Evolutionary conservation across 2,888 invertebrate genomes (phyloP).

Genomic region (Andrena minutula): DNA sequence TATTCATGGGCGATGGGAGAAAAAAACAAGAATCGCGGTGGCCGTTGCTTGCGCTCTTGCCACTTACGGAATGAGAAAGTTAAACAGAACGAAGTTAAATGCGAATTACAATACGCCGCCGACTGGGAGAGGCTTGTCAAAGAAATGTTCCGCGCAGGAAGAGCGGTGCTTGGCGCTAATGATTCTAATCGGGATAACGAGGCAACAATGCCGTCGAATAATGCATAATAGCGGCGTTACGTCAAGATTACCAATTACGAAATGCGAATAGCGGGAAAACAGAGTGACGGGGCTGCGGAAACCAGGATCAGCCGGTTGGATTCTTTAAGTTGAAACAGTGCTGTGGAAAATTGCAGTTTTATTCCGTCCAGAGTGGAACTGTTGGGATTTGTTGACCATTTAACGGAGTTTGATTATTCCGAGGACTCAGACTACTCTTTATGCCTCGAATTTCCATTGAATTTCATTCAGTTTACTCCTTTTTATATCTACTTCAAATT

Average conservation of each 20-base stretch:
- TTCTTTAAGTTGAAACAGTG: background rate
- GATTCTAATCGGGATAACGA: slow-evolving; percentile 43
- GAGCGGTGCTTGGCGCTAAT: slow-evolving; percentile 14
- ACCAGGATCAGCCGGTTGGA: background rate
- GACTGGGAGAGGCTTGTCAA: slow-evolving; percentile 11
- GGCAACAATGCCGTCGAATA: slow-evolving; percentile 32
- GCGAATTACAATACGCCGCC: slow-evolving; percentile 27
- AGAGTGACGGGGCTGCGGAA: background rate
- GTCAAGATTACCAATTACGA: slow-evolving; percentile 21
- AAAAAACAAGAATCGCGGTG: background rate
- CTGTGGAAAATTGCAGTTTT: slow-evolving; percentile 3
- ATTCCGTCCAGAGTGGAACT: background rate
- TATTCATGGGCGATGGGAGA: background rate
- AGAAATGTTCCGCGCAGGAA: slow-evolving; percentile 14
- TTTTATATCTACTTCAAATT: no score
- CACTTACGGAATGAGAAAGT: background rate
- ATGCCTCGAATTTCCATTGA: no score
- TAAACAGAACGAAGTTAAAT: slow-evolving; percentile 34
- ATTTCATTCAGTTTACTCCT: no score
- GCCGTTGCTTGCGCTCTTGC: background rate
- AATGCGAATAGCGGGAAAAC: slow-evolving; percentile 12
- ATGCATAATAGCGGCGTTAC: slow-evolving; percentile 26
- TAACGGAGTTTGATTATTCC: no score
- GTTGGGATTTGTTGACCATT: no score
- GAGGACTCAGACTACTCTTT: no score